Evolutionary conservation across 2,797 vertebrate species (phyloP).

Genomic region (Hemibagrus guttatus): DNA sequence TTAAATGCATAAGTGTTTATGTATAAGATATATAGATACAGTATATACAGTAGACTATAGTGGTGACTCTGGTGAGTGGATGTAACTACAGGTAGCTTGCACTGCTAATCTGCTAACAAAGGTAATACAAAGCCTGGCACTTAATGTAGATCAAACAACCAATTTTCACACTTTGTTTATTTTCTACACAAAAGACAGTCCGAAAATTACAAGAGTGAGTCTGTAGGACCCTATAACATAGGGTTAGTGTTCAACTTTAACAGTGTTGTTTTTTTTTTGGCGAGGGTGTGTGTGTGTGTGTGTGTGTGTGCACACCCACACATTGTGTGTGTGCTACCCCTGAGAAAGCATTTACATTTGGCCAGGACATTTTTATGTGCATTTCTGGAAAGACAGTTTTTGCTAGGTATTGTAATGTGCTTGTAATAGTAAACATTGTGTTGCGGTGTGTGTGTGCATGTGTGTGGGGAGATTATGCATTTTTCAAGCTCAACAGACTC

Average conservation of each 20-base stretch:
- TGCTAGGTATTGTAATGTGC: constrained; percentile 59
- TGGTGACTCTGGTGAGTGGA: neutral
- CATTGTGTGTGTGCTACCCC: constrained; percentile 47
- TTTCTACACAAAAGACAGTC: neutral
- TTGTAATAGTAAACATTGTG: constrained; percentile 12
- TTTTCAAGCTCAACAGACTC: constrained; percentile 72
- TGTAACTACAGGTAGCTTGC: neutral
- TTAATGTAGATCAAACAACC: too few species aligned
- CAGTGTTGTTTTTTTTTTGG: too few species aligned
- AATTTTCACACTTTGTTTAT: neutral
- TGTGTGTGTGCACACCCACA: too few species aligned
- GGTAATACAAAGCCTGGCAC: neutral
- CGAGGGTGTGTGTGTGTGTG: constrained; percentile 59
- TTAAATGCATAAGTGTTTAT: too few species aligned
- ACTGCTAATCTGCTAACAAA: neutral
- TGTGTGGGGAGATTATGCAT: constrained; percentile 68
- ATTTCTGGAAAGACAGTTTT: constrained; percentile 61
- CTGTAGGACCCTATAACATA: too few species aligned
- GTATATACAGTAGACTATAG: neutral
- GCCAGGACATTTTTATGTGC: neutral
- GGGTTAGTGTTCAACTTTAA: too few species aligned
- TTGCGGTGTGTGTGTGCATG: neutral
- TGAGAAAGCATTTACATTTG: constrained; percentile 10
- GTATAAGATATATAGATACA: neutral
- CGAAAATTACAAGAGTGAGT: too few species aligned